Conservation (phyloP, 2,113 vertebrate genomes). For the Petroica traversi region DNA sequence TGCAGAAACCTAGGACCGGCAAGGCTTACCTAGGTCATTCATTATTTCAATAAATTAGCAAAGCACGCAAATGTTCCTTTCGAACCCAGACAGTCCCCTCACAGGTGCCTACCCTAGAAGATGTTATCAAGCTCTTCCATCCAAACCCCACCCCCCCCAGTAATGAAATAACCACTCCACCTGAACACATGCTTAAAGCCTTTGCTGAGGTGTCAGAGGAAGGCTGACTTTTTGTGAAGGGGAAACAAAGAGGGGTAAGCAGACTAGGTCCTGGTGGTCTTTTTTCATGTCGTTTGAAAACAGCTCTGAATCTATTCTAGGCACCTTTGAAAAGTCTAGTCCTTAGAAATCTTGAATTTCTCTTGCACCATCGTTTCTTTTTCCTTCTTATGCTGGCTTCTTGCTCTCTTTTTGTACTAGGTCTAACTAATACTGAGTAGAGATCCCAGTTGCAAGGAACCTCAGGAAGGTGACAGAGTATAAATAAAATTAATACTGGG, state of each 20-base stretch:
- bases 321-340: neutral
- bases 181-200: neutral
- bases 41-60: neutral
- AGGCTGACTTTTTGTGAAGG: neutral
- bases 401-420: neutral
- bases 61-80: neutral
- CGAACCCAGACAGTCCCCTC: neutral
- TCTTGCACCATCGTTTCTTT: neutral
- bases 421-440: neutral
- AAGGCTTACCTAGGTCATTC: neutral
- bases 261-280: neutral
- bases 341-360: neutral
- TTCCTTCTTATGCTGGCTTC: neutral
- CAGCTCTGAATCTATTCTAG: neutral
- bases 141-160: accelerated
- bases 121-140: neutral
- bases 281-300: neutral
- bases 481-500: neutral
- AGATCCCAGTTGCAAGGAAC: neutral
- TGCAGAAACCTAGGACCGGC: neutral
- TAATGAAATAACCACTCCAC: neutral
- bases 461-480: neutral
- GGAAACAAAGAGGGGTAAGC: neutral
- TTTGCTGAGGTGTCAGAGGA: neutral
- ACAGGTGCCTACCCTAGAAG: neutral